Evolutionary conservation across 1,140 invertebrate genomes (phyloP).

Genomic region (Drosophila busckii): DNA sequence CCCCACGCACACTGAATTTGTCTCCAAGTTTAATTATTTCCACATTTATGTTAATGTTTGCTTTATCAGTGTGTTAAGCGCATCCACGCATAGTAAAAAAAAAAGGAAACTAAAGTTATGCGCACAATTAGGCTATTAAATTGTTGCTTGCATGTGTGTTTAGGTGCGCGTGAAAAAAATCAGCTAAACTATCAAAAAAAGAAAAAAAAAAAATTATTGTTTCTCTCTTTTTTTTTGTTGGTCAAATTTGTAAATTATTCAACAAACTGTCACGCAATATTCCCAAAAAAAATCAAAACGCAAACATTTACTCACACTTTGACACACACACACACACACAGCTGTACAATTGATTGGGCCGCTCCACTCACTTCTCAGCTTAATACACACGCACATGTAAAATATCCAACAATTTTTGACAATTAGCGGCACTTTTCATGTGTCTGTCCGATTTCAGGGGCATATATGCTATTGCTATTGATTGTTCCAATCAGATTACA

Average conservation of each 20-base stretch:
- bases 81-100: too few relatives aligned
- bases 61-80: too few relatives aligned
- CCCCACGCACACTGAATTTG: constrained; percentile 59
- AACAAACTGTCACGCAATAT: constrained; percentile 77
- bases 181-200: too few relatives aligned
- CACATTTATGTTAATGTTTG: constrained; percentile 71
- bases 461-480: too few relatives aligned
- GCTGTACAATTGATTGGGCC: constrained; percentile 64
- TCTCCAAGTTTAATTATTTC: constrained; percentile 75
- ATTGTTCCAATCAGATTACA: too few relatives aligned
- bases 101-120: constrained; percentile 46
- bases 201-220: constrained; percentile 3
- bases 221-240: constrained; percentile 2
- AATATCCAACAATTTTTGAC: constrained; percentile 73
- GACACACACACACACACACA: constrained; percentile 31
- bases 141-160: constrained; percentile 73
- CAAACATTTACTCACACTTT: constrained; percentile 44
- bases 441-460: constrained; percentile 15
- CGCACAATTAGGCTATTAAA: constrained; percentile 63
- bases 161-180: constrained; percentile 70
- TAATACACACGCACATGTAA: constrained; percentile 42
- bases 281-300: constrained; percentile 52
- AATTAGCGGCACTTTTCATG: constrained; percentile 77
- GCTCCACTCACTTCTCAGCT: background rate
- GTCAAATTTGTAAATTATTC: constrained; percentile 69